Evolutionary conservation across 2,113 vertebrate species (phyloP), one percentile per base, ranked within the genome.

Genomic region (Albula glossodonta): DNA sequence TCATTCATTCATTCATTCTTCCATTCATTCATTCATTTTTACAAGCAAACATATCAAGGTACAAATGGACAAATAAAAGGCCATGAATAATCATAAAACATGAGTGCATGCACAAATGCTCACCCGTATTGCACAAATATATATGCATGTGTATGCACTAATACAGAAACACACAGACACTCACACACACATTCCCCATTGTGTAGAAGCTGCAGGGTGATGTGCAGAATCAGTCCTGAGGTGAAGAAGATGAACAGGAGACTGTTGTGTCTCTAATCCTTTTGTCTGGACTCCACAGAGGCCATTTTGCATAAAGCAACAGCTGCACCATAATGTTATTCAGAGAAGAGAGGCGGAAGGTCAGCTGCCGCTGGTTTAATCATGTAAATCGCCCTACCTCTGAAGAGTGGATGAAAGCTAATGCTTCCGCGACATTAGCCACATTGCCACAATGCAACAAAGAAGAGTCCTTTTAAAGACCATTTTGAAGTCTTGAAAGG

Each of bases 361-460:
- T 94, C 92, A 92, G 91, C 91, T 93, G 92, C 91, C 91, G 86
- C 86, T 53, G 50, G 89, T 94, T 95, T 93, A 95, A 94, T 95
- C 92, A 93, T 84, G 92, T 89, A 93, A 91, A 94, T 93, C 93
- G 91, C 91, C 94, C 88, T 86, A 88, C 89, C 91, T 93, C 91
- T 84, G 83, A 57, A 87, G 88, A 92, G 88, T 87, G 88, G 88
- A 93, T 93, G 92, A 91, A 92, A 92, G 91, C 87, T 87, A 81
- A 85, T 85, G 80, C 85, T 77, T 82, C 83, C 80, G 83, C 78
- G 81, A 79, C 82, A 84, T 81, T 51, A 56, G 63, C 84, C 51
- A 87, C 78, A 49, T 78, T 60, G 19, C 12, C 51, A 25, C 11
- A 84, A 80, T 8, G 41, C 49, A 81, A 85, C 86, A 70, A 86